These are phyloP conservation scores for Chrysochloris asiatica DNA, from an alignment of 2,113 vertebrate species.

Conservation along the genomic window DNA sequence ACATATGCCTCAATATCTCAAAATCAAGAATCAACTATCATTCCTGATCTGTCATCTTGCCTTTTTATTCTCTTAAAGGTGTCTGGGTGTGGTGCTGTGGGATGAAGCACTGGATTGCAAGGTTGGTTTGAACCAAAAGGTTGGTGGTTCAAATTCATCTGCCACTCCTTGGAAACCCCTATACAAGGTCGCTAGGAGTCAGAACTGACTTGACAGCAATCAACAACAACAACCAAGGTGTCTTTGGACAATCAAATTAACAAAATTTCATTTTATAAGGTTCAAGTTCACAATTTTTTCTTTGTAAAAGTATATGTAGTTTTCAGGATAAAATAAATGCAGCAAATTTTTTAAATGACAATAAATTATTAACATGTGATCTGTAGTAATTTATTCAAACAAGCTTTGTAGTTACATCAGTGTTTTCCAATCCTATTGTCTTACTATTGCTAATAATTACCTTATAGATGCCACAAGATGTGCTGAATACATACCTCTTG, in stretches of 20 bases:
- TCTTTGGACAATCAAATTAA: not conserved
- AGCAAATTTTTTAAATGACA: constrained; percentile 17
- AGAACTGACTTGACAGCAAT: too few species aligned
- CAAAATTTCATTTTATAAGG: not conserved
- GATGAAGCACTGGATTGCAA: too few species aligned
- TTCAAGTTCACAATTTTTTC: too few species aligned
- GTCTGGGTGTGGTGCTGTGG: too few species aligned
- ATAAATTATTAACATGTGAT: constrained; percentile 17
- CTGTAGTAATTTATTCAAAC: constrained; percentile 29
- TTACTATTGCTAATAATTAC: constrained; percentile 2
- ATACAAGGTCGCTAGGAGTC: too few species aligned
- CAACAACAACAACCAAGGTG: too few species aligned
- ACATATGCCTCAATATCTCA: not conserved
- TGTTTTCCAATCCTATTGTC: constrained; percentile 9
- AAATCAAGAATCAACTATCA: constrained; percentile 21
- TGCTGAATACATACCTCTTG: constrained; percentile 91
- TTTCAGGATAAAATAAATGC: constrained; percentile 17
- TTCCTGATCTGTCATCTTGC: not conserved
- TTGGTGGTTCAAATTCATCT: too few species aligned
- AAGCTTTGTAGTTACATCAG: not conserved
- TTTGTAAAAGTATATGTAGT: not conserved
- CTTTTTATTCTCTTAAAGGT: not conserved
- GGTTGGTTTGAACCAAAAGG: too few species aligned
- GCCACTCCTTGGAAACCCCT: too few species aligned
- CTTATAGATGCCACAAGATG: not conserved